A percentile compares a stretch with the other conserved stretches of the same genome.
phyloP scores from a whole-genome alignment of 2,888 invertebrate genomes.

The Philaethria dido region DNA sequence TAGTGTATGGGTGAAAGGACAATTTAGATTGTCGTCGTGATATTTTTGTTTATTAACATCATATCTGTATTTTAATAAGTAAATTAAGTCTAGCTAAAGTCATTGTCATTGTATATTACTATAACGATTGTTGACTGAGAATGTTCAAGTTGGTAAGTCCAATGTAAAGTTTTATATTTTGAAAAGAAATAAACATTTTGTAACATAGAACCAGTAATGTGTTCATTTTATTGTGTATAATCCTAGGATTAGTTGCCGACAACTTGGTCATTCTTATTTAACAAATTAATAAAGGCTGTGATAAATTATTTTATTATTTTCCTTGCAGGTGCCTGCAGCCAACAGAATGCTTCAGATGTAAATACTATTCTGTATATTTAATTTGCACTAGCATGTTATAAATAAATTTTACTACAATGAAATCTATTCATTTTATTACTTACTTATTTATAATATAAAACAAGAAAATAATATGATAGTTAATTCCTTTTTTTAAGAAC shows the following conservation, averaged over 20 bases:
- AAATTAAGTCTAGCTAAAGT: not conserved
- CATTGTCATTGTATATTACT: not conserved
- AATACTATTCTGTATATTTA: conserved; percentile 70
- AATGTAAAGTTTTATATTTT: not conserved
- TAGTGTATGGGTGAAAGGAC: conserved; percentile 9
- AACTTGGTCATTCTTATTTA: conserved; percentile 24
- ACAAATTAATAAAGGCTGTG: conserved; percentile 54
- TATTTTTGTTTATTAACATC: conserved; percentile 5
- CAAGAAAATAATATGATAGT: not conserved
- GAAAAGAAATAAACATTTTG: not conserved
- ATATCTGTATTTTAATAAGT: not conserved
- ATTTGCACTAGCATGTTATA: conserved; percentile 64
- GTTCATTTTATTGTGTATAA: not conserved
- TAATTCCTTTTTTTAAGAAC: not conserved
- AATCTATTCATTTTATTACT: conserved; percentile 40
- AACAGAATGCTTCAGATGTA: conserved; percentile 67
- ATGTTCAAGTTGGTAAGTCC: conserved; percentile 12
- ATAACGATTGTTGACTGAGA: conserved; percentile 17
- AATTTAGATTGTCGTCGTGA: not conserved
- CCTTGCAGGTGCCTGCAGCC: conserved; percentile 66
- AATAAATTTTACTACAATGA: conserved; percentile 60
- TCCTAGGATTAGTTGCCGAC: not conserved
- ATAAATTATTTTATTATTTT: conserved; percentile 67
- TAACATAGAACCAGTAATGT: not conserved
- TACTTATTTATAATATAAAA: not conserved